These are phyloP conservation scores for Ophioninae sp. DNA, from an alignment of 2,888 invertebrate species.

Conservation along the genomic window DNA sequence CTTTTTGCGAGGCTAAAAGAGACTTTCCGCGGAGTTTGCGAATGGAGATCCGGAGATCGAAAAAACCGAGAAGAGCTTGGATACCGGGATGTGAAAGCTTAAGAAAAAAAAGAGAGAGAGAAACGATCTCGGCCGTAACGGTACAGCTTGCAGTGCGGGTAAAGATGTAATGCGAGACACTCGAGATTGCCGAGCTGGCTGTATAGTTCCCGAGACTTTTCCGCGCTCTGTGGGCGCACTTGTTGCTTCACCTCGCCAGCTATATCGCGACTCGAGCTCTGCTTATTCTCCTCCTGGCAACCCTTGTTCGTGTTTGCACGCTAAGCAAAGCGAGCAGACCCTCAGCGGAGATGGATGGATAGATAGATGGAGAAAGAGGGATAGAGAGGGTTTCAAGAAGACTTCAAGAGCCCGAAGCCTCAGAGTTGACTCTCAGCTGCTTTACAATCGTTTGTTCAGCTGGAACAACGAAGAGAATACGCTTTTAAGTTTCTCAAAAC, in stretches of 20 bases:
- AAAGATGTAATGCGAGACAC: slow-evolving; percentile 61
- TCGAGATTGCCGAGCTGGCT: slow-evolving; percentile 52
- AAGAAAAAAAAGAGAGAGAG: neutral
- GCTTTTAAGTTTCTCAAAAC: neutral
- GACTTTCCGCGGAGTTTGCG: slow-evolving; percentile 23
- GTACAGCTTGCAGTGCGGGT: slow-evolving; percentile 42
- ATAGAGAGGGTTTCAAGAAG: slow-evolving; percentile 7
- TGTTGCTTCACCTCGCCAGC: slow-evolving; percentile 60
- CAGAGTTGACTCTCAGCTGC: slow-evolving; percentile 18
- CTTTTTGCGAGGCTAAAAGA: slow-evolving; percentile 7
- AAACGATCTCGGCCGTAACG: slow-evolving; percentile 17
- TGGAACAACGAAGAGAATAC: slow-evolving; percentile 5
- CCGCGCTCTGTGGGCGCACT: slow-evolving; percentile 54
- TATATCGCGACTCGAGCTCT: slow-evolving; percentile 55
- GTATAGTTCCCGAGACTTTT: slow-evolving; percentile 38
- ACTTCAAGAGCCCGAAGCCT: slow-evolving; percentile 8
- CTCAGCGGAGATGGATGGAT: neutral
- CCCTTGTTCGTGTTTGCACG: slow-evolving; percentile 76
- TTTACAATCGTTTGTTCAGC: slow-evolving; percentile 14
- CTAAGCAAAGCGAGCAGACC: slow-evolving; percentile 75
- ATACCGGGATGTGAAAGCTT: neutral
- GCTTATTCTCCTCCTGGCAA: slow-evolving; percentile 77
- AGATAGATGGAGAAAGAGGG: neutral
- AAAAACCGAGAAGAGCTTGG: neutral
- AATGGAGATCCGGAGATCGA: slow-evolving; percentile 2